Evolutionary conservation across 2,888 invertebrate species (phyloP), one percentile per base, ranked within the genome.

Genomic region (Orthonychiurus folsomi): DNA sequence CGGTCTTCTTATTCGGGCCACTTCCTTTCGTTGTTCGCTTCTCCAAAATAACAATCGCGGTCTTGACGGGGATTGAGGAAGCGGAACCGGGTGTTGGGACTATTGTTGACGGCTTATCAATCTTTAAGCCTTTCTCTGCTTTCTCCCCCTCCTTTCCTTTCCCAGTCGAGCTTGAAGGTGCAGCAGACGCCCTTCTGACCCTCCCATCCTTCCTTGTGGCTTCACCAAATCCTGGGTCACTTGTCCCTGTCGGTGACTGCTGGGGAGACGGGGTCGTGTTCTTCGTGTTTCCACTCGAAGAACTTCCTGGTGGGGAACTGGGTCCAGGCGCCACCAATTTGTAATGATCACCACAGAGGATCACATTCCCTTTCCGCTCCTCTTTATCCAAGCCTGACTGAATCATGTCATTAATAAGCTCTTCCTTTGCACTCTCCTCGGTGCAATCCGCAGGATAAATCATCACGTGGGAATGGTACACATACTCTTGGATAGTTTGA

Each of bases 401-500:
- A 20, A 52, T 47, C 37, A 63, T 50, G 50, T 67, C 67, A 37
- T 66, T 63, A 12, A 23, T 23, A 26, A 68, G 37, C 1, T 63
- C 62, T 59, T 48, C 60, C 12, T 55, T 60, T 18, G 65, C 37
- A 65, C 61, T 67, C 23, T 64, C 63, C 2, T 60, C 63, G n/a
- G 57, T 61, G 37, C 59, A 61, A 28, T 62, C 66, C 27, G 62
- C 61, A 15, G 68, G 66, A 50, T 66, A 69, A 24, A 64, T 65
- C 55, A 71, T 67, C 2, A 71, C 64, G 62, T 72, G 70, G 12
- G 72, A 72, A 50, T 70, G 66, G 1, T 67, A 63, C 15, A 72
- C 50, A 60, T 72, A 72, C 60, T 72, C 71, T 28, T 65, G 61
- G 53, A 72, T 67, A 50, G 64, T 63, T 23, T 61, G 60, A 48